phyloP scores from a whole-genome alignment of 1,140 invertebrate species.

The Semibalanus balanoides region DNA sequence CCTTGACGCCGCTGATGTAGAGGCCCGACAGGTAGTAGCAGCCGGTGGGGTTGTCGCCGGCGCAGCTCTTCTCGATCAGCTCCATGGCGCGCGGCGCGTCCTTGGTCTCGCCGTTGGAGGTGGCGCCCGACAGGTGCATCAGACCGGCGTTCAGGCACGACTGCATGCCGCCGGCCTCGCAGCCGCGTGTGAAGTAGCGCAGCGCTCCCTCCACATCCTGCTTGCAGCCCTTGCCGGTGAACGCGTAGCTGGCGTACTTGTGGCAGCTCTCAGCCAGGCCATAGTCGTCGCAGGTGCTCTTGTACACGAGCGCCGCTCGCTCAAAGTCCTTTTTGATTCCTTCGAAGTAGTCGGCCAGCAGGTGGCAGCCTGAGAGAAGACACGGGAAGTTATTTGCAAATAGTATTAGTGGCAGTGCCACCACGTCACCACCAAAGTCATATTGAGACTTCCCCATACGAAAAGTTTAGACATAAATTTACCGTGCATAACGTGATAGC shows the following conservation, averaged over 20 bases:
- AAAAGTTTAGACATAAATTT: no score
- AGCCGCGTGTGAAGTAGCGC: conserved; percentile 63
- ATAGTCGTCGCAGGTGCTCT: conserved; percentile 68
- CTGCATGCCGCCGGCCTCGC: conserved; percentile 46
- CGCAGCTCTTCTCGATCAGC: conserved; percentile 54
- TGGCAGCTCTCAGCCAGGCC: conserved; percentile 66
- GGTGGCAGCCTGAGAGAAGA: no score
- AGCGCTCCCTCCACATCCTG: conserved; percentile 33
- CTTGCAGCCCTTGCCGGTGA: conserved; percentile 27
- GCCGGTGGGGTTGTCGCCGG: conserved; percentile 45
- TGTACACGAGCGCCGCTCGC: conserved; percentile 60
- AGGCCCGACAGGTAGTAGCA: conserved; percentile 66
- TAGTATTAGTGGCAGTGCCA: no score
- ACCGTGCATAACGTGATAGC: no score
- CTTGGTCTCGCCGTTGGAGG: conserved; percentile 22
- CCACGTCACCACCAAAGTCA: no score
- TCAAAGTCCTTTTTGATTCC: conserved; percentile 58
- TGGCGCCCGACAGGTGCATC: conserved; percentile 36
- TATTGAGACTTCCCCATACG: no score
- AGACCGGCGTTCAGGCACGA: conserved; percentile 62
- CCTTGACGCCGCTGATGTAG: conserved; percentile 53
- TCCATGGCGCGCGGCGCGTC: conserved; percentile 39
- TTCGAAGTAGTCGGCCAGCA: conserved; percentile 68
- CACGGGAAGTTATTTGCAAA: no score
- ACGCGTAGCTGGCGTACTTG: conserved; percentile 57